Conservation (phyloP, 2,888 invertebrate genomes). For the Cephus runcator region DNA sequence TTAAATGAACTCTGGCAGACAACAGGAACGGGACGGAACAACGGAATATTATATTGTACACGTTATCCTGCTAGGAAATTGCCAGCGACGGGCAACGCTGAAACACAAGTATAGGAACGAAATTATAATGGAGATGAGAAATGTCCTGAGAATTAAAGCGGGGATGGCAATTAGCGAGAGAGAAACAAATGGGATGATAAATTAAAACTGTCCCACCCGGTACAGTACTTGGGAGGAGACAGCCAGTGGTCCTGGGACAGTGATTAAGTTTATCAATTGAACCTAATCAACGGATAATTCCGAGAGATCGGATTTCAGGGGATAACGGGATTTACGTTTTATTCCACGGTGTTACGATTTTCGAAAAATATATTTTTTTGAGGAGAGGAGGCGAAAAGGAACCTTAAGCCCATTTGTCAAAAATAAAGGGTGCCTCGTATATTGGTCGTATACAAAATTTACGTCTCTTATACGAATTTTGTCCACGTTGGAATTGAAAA, state of each 20-base stretch:
- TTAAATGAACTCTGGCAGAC: neutral
- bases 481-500: no score
- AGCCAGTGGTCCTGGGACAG: neutral
- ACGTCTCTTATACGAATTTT: no score
- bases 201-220: neutral
- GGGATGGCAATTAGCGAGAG: neutral
- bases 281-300: neutral
- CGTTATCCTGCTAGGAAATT: neutral
- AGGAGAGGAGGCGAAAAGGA: accelerated
- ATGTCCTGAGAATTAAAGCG: neutral
- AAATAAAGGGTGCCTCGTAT: no score
- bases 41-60: neutral
- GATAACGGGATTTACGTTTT: neutral
- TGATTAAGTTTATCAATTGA: neutral
- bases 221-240: neutral
- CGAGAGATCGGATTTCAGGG: no score
- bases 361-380: no score
- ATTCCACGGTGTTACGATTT: neutral
- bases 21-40: neutral
- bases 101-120: no score
- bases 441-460: no score
- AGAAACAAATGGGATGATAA: neutral
- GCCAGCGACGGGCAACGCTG: neutral
- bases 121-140: neutral
- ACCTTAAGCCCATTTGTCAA: no score